Evolutionary conservation across 1,140 invertebrate species (phyloP).

Genomic region (Panonychus citri): DNA sequence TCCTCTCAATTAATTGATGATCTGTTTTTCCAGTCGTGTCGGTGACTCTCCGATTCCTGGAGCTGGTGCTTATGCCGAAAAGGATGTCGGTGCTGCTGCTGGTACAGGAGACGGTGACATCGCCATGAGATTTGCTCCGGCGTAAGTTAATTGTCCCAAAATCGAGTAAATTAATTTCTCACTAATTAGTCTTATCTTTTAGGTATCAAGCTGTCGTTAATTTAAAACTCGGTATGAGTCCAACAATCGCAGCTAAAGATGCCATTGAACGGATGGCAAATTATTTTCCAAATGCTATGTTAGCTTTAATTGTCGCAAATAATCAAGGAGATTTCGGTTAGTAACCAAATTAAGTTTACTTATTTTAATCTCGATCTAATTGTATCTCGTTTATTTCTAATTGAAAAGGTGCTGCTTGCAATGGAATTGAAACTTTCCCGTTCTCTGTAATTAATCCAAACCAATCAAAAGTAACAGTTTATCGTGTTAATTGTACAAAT

Average conservation of each 20-base stretch:
- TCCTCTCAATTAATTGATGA: neutral
- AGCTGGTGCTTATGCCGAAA: constrained; percentile 77
- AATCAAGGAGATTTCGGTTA: constrained; percentile 41
- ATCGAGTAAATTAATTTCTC: neutral
- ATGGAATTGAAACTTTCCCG: constrained; percentile 47
- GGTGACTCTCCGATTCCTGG: constrained; percentile 87
- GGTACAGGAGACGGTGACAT: constrained; percentile 86
- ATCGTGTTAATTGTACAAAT: constrained; percentile 1
- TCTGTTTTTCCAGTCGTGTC: constrained; percentile 34
- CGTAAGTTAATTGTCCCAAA: constrained; percentile 30
- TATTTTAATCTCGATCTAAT: neutral
- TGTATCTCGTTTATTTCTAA: neutral
- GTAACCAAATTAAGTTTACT: constrained; percentile 9
- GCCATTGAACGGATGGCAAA: constrained; percentile 40
- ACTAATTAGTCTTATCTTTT: neutral
- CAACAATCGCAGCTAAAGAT: constrained; percentile 36
- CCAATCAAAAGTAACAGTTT: constrained; percentile 14
- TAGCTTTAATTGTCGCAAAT: constrained; percentile 51
- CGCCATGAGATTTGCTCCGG: constrained; percentile 81
- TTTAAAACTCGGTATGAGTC: constrained; percentile 46
- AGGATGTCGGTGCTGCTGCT: constrained; percentile 62
- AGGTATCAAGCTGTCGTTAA: constrained; percentile 68
- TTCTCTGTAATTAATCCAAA: constrained; percentile 30
- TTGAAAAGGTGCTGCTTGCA: constrained; percentile 41
- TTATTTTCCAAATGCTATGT: constrained; percentile 53